These are phyloP conservation scores for Platyura marginata DNA, from an alignment of 1,140 invertebrate genomes.

Conservation along the genomic window DNA sequence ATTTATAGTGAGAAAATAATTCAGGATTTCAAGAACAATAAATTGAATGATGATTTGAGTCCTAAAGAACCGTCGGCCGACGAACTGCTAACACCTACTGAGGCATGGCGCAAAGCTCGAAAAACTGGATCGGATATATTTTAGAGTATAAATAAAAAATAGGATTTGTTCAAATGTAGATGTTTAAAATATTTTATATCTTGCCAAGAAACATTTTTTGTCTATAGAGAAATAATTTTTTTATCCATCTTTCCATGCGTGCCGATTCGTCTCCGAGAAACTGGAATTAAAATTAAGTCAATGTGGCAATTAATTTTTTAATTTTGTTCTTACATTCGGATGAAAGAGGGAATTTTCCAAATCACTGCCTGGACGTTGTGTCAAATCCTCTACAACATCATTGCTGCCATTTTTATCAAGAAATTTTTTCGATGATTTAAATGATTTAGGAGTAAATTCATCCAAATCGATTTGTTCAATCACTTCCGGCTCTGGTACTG, in stretches of 20 bases:
- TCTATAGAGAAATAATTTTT: constrained; percentile 18
- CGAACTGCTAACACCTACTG: constrained; percentile 48
- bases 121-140: constrained; percentile 68
- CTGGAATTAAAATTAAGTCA: constrained; percentile 9
- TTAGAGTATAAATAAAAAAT: constrained; percentile 12
- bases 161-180: not conserved
- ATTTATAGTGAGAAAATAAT: constrained; percentile 67
- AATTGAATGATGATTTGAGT: constrained; percentile 45
- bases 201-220: constrained; percentile 15
- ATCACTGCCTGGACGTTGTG: constrained; percentile 11
- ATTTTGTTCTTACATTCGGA: constrained; percentile 12
- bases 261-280: constrained; percentile 15
- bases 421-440: constrained; percentile 14
- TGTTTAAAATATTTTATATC: not conserved
- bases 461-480: constrained; percentile 20
- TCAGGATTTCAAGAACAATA: constrained; percentile 51
- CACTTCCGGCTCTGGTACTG: not conserved
- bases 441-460: constrained; percentile 12
- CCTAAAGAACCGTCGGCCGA: constrained; percentile 49
- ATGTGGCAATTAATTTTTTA: constrained; percentile 1
- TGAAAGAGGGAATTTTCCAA: constrained; percentile 6
- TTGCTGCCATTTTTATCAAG: constrained; percentile 6
- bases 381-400: constrained; percentile 20
- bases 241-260: constrained; percentile 19
- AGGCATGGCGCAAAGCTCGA: constrained; percentile 45